Base-by-base conservation (phyloP, 1,140 invertebrate species). In the Drosophila varians region DNA sequence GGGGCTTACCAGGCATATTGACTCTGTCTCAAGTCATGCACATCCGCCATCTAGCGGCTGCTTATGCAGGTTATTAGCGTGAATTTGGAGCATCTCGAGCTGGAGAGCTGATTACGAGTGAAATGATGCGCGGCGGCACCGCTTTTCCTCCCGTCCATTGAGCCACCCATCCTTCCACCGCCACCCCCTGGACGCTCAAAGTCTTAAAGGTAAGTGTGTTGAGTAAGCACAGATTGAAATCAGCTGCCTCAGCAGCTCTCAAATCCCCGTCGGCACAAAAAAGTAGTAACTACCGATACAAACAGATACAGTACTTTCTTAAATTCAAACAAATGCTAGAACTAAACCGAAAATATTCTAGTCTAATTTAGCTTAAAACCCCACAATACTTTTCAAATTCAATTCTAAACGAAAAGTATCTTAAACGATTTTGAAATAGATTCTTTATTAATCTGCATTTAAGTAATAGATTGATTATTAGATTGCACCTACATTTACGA, bases 211-310 rank as follows among this genome's bases (percentile, higher is more conserved):
- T 64, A 66, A 68, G 64, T 68, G 47, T 68, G 64, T 68, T 68
- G 64, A 66, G 64, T 66, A 66, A 68, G 64, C 64, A 66, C 46
- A 68, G 61, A 68, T 68, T 66, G 48, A 53, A 68, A 68, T 68
- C 61, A 66, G 61, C 28, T 16, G 47, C 38, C 47, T 66, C 60
- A 68, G 62, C 57, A 60, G 38, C 36, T 42, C 21, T n/a, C 1
- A 7, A 0, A 38, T 6, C 34, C 26, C 26, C 26, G 6, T 28
- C 1, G 26, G 26, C 1, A 28, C 26, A 21, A 5, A 19, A 5
- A 19, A 45, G 9, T 14, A 62, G 45, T 25, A 40, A 46, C 18
- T 34, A 43, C 25, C 25, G 23, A 23, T 45, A 36, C 40, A 62
- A 25, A 3, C 2, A 18, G n/a, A 18, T 38, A 31, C 28, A 31